phyloP scores from a whole-genome alignment of 1,140 invertebrate species.

The Oncopodura yosiiana region DNA sequence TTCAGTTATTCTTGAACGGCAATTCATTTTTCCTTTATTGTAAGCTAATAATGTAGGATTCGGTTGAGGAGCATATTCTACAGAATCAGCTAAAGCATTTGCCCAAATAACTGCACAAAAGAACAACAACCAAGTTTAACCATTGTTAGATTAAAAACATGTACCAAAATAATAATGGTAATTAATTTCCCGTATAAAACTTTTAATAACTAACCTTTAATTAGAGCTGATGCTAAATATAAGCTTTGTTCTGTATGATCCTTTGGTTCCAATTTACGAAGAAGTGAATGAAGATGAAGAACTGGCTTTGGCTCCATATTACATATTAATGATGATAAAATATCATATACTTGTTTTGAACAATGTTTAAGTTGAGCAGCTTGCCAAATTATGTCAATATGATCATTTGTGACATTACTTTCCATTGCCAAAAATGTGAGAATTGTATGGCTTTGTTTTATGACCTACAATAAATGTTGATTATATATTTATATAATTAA shows the following conservation, averaged over 20 bases:
- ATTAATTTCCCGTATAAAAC: too few species aligned
- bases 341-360: conserved; percentile 81
- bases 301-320: conserved; percentile 77
- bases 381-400: conserved; percentile 87
- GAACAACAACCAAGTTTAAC: too few species aligned
- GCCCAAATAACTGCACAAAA: conserved; percentile 35
- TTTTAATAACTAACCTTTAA: too few species aligned
- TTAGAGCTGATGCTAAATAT: conserved; percentile 74
- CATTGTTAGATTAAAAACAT: too few species aligned
- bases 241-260: conserved; percentile 90
- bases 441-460: conserved; percentile 88
- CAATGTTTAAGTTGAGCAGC: conserved; percentile 89
- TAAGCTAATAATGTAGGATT: conserved; percentile 1
- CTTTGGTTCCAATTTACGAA: conserved; percentile 73
- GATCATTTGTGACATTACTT: conserved; percentile 75
- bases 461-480: conserved; percentile 48
- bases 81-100: conserved; percentile 23
- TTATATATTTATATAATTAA: background rate
- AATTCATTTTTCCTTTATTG: background rate
- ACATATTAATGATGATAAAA: conserved; percentile 78
- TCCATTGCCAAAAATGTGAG: conserved; percentile 86
- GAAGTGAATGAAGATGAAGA: conserved; percentile 70
- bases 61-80: conserved; percentile 14
- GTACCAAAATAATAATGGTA: too few species aligned
- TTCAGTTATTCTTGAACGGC: conserved; percentile 13